These are phyloP conservation scores for Netelia virgata DNA, from an alignment of 2,888 invertebrate genomes.

Conservation along the genomic window DNA sequence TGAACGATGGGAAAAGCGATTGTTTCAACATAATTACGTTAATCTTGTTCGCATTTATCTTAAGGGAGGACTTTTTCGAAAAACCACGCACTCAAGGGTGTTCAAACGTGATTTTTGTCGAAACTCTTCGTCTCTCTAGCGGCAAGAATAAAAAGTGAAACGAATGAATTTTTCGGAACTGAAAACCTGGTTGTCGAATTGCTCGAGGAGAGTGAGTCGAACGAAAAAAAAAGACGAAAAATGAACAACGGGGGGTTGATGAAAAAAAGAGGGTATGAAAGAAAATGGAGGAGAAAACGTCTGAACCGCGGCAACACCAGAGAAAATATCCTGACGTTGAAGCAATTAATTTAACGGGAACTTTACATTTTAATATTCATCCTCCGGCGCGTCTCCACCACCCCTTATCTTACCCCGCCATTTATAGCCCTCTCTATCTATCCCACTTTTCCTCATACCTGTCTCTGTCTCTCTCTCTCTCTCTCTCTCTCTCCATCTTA, in stretches of 20 bases:
- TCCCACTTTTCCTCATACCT: not conserved
- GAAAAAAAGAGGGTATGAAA: conserved; percentile 41
- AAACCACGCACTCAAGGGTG: too few relatives aligned
- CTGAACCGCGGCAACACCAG: conserved; percentile 26
- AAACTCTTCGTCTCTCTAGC: not conserved
- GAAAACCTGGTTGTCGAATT: conserved; percentile 63
- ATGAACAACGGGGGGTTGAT: conserved; percentile 8
- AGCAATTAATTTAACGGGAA: conserved; percentile 81
- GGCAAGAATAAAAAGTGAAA: not conserved
- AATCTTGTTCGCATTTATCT: too few relatives aligned
- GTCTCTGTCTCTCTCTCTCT: not conserved
- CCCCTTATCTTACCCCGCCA: conserved; percentile 63
- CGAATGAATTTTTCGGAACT: not conserved
- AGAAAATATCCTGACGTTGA: conserved; percentile 80
- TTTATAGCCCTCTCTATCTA: not conserved
- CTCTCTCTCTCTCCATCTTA: not conserved
- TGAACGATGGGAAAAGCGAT: too few relatives aligned
- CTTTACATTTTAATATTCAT: conserved; percentile 82
- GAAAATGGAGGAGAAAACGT: conserved; percentile 10
- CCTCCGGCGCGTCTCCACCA: conserved; percentile 70
- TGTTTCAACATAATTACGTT: too few relatives aligned
- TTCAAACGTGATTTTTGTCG: not conserved
- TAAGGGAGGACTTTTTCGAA: not conserved
- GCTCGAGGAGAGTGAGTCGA: conserved; percentile 66
- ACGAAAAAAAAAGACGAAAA: conserved; percentile 62